Base-by-base conservation (phyloP, 92 coral and sea anemone species). In the Heteractis magnifica region DNA sequence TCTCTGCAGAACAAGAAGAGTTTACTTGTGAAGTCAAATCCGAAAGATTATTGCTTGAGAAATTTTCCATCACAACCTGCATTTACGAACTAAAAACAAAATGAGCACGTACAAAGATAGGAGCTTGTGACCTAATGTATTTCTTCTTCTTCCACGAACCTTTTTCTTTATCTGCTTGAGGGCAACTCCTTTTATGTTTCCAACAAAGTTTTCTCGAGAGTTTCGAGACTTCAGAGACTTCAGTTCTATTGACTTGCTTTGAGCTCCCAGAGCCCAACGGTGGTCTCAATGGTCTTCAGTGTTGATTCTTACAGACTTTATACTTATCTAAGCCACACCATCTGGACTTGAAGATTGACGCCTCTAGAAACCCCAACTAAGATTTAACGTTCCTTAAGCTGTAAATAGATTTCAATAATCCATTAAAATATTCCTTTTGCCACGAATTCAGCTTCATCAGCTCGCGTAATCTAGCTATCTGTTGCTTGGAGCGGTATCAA, bases 311-410 rank as follows among this genome's bases (percentile, higher is more conserved):
- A 59, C 16, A 15, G 65, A 4, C 72, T 65, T 65, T 65, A 18
- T 18, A 65, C 34, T 14, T 65, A 65, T 65, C 72, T n/a, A 8
- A 53, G 26, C 72, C n/a, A 20, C 70, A 65, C 72, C 26, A 65
- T 65, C 73, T 68, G 73, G 48, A 68, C 9, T 10, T 68, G 48
- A 68, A 21, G 73, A 20, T 52, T 68, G 44, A 34, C 21, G 48
- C 55, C 15, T 21, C 49, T 65, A 81, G 73, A 75, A 52, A 13
- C 84, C 15, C 19, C 7, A 5, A 51, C 41, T 51, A 68, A 34
- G 44, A 34, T 34, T 34, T 81, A 81, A 81, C 65, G 20, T 81
- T 77, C 73, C 84, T 81, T 50, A 51, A 81, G 77, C 77, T 14
- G 70, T 81, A 48, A 68, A 58, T 50, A 51, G 77, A 65, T 81